phyloP scores from a whole-genome alignment of 2,113 vertebrate species.

The Otolemur garnettii region DNA sequence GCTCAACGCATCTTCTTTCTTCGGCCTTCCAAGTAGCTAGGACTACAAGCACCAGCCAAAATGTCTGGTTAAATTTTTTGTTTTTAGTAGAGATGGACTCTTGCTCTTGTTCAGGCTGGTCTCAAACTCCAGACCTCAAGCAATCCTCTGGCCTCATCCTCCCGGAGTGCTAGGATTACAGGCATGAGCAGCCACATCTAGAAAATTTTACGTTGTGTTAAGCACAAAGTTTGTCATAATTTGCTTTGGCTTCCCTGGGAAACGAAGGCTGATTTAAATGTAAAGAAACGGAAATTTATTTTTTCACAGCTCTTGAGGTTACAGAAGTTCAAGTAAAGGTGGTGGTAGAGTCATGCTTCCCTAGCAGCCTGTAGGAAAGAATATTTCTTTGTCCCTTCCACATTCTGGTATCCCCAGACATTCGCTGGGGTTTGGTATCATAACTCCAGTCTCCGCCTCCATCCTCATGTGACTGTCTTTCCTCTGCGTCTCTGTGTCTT shows the following conservation, averaged over 20 bases:
- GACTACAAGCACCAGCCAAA: too few species aligned
- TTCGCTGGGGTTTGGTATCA: not conserved
- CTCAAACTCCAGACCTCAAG: too few species aligned
- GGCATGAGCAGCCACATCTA: too few species aligned
- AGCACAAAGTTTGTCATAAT: not conserved
- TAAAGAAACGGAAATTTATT: not conserved
- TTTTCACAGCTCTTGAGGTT: not conserved
- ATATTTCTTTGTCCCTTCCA: not conserved
- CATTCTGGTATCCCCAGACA: not conserved
- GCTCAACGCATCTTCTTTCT: too few species aligned
- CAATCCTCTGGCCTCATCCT: too few species aligned
- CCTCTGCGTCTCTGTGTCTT: not conserved
- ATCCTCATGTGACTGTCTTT: accelerated
- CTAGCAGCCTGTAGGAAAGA: accelerated
- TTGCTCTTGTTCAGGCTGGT: too few species aligned
- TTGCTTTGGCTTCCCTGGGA: not conserved
- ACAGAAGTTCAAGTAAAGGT: not conserved
- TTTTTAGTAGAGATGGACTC: too few species aligned
- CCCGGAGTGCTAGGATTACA: too few species aligned
- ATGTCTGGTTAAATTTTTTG: too few species aligned
- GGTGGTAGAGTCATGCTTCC: too few species aligned
- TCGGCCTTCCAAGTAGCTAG: too few species aligned
- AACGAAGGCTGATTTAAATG: not conserved
- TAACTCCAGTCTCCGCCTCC: not conserved
- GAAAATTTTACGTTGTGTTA: not conserved